Evolutionary conservation across 2,888 invertebrate species (phyloP), one percentile per base, ranked within the genome.

Genomic region (Stenodema calcarata): DNA sequence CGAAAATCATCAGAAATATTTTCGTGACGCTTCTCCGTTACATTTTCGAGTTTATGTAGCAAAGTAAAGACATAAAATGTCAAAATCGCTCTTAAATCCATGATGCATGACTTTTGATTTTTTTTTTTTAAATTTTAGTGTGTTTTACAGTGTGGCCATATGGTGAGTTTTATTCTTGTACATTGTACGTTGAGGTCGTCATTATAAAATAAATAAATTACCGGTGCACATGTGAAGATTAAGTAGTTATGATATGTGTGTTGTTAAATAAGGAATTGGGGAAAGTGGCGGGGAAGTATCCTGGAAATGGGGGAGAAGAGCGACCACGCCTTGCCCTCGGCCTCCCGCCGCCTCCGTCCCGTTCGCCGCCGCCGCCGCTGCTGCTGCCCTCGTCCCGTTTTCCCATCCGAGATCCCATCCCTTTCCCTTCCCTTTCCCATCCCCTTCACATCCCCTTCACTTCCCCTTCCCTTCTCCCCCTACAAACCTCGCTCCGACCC

Each of bases 261-360:
- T 78, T 44, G 78, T 78, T 27, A 78, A 44, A 78, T 23, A 62
- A 23, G 62, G 18, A 62, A 62, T 18, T n/a, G 44, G 44, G 78
- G 78, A 78, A 73, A 73, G 73, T 73, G 41, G 73, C 73, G 78
- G 78, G 42, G 78, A 78, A 78, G 44, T 78, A 78, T 23, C 44
- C 44, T 42, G 27, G 18, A 41, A 41, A 44, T 6, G 70, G 78
- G 42, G 41, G 44, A 27, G 23, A 44, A 78, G 27, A 44, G 23
- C 42, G 78, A 78, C 78, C 78, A 78, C 78, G 78, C 78, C 78
- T 78, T 78, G 78, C 78, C 78, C 78, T 44, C 73, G 16, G 35
- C 70, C 35, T 30, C 28, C 73, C 30, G 30, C 30, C 30, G 1
- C 41, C 35, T 41, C 23, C 76, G 14, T 42, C 23, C 76, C 75